Evolutionary conservation across 2,888 invertebrate genomes (phyloP), one percentile per base, ranked within the genome.

Genomic region (Pheosia tremula): DNA sequence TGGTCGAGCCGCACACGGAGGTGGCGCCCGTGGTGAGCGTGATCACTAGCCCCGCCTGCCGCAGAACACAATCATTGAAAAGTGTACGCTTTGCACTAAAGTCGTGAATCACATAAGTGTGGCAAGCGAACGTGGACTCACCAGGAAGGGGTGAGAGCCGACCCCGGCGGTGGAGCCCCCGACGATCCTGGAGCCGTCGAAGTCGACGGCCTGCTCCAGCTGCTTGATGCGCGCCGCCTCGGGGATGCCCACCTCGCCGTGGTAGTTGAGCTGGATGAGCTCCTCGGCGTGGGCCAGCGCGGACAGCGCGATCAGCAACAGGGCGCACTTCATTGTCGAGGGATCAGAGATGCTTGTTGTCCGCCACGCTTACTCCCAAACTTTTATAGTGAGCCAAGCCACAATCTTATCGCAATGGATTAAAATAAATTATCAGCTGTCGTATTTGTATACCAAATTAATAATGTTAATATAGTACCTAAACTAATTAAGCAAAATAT

Each of bases 1-100:
- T 82, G 1, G 90, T 85, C 0, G 82, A 79, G 0, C 85, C 86
- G 64, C 85, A 85, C 0, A 87, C 78, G 0, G 86, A 85, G 0
- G 75, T 77, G 11, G 61, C 64, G 0, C 80, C 82, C 2, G 66
- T 66, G 0, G 75, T 67, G 52, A 89, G 66, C 0, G 67, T 56
- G 24, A 89, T 78, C 5, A 84, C 59, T 5, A 87, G 63, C 1
- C 86, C 87, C 0, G 75, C 85, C 87, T 85, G 69, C 9, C 56
- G 11, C 9, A 5, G 37, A 10, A 24, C 24, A 24, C 24, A 24
- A 24, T 24, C 24, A 24, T 24, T 24, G 24, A 0, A 0, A 24
- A 24, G 24, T 24, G 24, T 24, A 24, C 24, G 24, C 24, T 24
- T 24, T 24, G 24, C 24, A 24, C 24, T 24, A 0, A 2, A 24